phyloP scores from a whole-genome alignment of 2,888 invertebrate species.

The Caenorhabditis sp. region DNA sequence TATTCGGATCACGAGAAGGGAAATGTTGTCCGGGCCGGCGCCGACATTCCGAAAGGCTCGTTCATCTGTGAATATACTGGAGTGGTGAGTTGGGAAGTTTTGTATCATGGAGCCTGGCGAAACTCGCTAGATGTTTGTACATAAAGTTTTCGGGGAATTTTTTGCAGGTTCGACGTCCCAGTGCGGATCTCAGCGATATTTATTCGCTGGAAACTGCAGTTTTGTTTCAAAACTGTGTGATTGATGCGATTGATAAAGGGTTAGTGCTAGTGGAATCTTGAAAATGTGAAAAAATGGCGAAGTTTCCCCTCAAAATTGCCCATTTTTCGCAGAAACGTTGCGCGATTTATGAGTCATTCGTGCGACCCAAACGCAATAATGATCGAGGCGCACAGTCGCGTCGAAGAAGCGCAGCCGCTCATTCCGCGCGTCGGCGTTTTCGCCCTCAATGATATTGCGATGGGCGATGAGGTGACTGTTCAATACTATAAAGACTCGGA shows the following conservation, averaged over 20 bases:
- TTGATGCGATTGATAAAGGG: too few species aligned
- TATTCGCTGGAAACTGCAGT: too few species aligned
- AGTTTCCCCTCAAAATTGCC: too few species aligned
- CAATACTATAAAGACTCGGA: neutral
- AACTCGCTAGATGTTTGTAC: too few species aligned
- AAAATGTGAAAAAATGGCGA: too few species aligned
- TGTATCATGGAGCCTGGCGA: too few species aligned
- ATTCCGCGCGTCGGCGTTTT: slow-evolving; percentile 2
- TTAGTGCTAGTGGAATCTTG: too few species aligned
- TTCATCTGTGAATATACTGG: neutral
- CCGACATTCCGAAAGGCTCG: neutral
- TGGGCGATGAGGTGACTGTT: neutral
- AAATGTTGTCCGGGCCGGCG: neutral
- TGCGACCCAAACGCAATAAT: neutral
- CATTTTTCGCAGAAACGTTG: neutral
- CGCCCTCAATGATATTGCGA: neutral
- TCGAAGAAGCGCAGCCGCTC: neutral
- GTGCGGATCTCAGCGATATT: too few species aligned
- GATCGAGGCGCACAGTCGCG: neutral
- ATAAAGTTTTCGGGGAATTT: too few species aligned
- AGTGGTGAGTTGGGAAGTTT: neutral
- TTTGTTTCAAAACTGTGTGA: too few species aligned
- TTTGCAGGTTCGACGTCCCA: too few species aligned
- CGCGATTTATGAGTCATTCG: neutral
- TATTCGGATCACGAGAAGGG: neutral